Evolutionary conservation across 1,140 invertebrate species (phyloP).

Genomic region (Chelonus insularis): DNA sequence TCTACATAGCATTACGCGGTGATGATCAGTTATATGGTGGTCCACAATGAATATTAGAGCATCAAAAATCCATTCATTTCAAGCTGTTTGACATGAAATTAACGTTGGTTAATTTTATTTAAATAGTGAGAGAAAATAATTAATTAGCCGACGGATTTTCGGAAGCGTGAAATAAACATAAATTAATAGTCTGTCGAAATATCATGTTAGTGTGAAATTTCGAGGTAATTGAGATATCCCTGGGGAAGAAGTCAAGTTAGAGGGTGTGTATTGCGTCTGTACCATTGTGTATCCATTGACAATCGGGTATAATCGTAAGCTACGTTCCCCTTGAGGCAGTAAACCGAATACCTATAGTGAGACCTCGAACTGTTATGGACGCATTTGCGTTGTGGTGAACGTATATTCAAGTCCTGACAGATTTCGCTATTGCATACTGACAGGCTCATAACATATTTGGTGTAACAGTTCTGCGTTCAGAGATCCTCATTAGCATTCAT

Average conservation of each 20-base stretch:
- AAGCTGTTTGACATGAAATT: too few species aligned
- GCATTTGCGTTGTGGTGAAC: conserved; percentile 29
- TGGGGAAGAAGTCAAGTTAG: neutral
- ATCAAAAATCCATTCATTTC: too few species aligned
- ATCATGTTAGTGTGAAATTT: neutral
- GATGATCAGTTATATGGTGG: too few species aligned
- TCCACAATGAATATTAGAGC: too few species aligned
- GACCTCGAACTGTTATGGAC: conserved; percentile 27
- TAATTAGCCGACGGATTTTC: too few species aligned
- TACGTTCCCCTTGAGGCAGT: conserved; percentile 28
- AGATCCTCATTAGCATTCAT: too few species aligned
- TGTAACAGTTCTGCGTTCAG: neutral
- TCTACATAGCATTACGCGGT: too few species aligned
- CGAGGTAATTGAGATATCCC: conserved; percentile 2
- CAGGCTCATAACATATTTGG: conserved; percentile 15
- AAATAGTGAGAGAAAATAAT: too few species aligned
- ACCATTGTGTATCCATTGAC: conserved; percentile 14
- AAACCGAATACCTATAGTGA: conserved; percentile 17
- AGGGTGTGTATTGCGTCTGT: neutral
- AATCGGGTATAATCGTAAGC: conserved; percentile 27
- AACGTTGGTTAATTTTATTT: too few species aligned
- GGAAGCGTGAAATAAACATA: neutral
- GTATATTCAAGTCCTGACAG: conserved; percentile 28
- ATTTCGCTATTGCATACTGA: conserved; percentile 19
- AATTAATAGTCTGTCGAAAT: neutral